Base-by-base conservation (phyloP, 2,888 invertebrate species). In the Euplexia lucipara region DNA sequence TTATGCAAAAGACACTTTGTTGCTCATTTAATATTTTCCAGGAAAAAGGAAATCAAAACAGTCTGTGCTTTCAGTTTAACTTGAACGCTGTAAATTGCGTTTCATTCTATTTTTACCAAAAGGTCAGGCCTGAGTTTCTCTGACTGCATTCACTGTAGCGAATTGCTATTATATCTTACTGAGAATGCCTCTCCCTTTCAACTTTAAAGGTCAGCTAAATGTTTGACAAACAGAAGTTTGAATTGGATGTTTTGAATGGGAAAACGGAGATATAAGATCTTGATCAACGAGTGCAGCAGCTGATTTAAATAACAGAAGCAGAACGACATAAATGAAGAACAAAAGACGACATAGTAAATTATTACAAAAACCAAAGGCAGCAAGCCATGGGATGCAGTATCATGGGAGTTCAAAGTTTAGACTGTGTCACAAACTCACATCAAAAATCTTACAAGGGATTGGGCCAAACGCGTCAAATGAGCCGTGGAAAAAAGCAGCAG, bases 121-220 rank as follows among this genome's bases (percentile, higher is more conserved):
- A 71, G 74, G 74, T 71, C 74, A 71, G 16, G 16, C 18, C 26
- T 49, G 48, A 59, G 34, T 57, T 56, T 18, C 22, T 49, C 39
- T 32, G 10, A 32, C 35, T 59, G 41, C 39, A 51, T 34, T 67
- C 35, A 26, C n/a, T 37, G 39, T 18, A 37, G 22, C 49, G 1
- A 70, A 53, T 53, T 39, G 52, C 49, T 45, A n/a, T n/a, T n/a
- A 14, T 49, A 66, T 26, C 18, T 45, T 14, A 41, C 35, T 59
- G 41, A 18, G 37, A 56, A 37, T 35, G 1, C 18, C 18, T 22
- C 14, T 34, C 9, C 48, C 18, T 42, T 62, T 37, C 20, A 45
- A 18, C 5, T 20, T 52, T 44, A 73, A 72, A 73, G 66, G 73
- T 66, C 37, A 69, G 16, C 30, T 8, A 6, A 16, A 2, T 22